phyloP scores from a whole-genome alignment of 2,888 invertebrate genomes.

The Pecten maximus region DNA sequence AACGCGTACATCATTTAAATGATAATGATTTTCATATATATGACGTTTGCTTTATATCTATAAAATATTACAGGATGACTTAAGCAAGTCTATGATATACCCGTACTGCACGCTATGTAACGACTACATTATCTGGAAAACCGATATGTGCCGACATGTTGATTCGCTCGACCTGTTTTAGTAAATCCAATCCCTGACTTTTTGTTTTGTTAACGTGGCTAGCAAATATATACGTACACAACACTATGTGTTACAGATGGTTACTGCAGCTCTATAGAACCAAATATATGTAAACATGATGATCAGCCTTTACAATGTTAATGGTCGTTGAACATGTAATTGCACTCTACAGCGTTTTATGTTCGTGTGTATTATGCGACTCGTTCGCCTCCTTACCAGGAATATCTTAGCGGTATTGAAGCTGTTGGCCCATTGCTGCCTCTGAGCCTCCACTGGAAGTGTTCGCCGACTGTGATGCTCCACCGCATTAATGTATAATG shows the following conservation, averaged over 20 bases:
- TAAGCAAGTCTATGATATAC: background rate
- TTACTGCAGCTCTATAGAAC: too few species aligned
- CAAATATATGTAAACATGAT: too few species aligned
- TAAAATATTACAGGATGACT: background rate
- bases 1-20: too few species aligned
- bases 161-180: background rate
- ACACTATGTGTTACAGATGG: too few species aligned
- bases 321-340: too few species aligned
- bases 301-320: too few species aligned
- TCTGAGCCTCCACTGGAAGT: slow-evolving; percentile 2
- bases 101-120: background rate
- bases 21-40: too few species aligned
- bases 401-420: background rate
- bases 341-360: too few species aligned
- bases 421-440: background rate
- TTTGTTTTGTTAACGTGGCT: background rate
- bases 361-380: too few species aligned
- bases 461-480: background rate
- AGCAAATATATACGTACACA: too few species aligned
- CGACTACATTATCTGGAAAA: background rate
- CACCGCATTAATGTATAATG: background rate
- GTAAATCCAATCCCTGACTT: background rate
- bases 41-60: too few species aligned
- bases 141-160: background rate
- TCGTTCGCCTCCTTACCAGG: background rate